Evolutionary conservation across 2,888 invertebrate genomes (phyloP), one percentile per base, ranked within the genome.

Genomic region (Graphium colonna): DNA sequence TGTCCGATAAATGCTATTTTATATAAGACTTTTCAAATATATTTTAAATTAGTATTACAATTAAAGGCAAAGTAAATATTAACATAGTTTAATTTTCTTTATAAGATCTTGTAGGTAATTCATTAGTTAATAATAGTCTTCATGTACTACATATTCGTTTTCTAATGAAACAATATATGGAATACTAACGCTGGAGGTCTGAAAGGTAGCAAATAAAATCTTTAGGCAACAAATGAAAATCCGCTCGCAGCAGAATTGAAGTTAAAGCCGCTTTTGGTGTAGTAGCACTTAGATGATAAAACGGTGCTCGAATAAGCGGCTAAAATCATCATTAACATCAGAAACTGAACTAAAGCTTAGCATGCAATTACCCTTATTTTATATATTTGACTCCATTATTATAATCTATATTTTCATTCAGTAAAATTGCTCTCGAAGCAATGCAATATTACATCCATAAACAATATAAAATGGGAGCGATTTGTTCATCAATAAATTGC

Each of bases 241-340:
- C 10, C 21, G 21, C 13, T 13, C 9, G 0, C 9, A 4, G 18
- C 21, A n/a, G 10, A 18, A 42, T 43, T 50, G 36, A 36, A 50
- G 38, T 43, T 43, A 26, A 43, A 42, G 21, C 15, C 17, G 18
- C 16, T 42, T 15, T 1, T 7, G 31, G 21, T 15, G 15, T 44
- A 39, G 36, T 17, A 41, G 26, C 17, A 17, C 41, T 50, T 42
- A 43, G 12, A 42, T 43, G 13, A 43, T 50, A 43, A 50, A 38
- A 18, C 50, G 43, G 36, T 21, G 50, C 36, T 43, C 36, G 33
- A 26, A 43, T 51, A 38, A 43, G 43, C 43, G 26, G 10, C 1
- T 16, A 18, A 36, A 38, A 51, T 36, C n/a, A 18, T 36, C 43
- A 51, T 51, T 51, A 51, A 21, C 50, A 38, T 17, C n/a, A 21